A percentile compares a stretch with the other conserved stretches of the same genome.
Conservation (phyloP, 2,888 invertebrate species). For the Alitta virens region DNA sequence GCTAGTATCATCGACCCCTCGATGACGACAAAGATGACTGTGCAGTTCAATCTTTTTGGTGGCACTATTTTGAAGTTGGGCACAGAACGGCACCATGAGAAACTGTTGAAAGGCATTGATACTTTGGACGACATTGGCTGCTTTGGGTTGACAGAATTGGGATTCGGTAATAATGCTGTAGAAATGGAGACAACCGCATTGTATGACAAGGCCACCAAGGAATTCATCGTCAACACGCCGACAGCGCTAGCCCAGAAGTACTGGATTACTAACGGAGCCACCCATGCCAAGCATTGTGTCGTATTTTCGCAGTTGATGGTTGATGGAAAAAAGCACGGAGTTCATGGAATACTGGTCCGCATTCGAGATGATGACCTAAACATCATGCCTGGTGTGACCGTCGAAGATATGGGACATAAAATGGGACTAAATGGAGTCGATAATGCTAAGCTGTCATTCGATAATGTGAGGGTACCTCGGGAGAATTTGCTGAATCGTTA, state of each 20-base stretch:
- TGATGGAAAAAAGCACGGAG: slow-evolving; percentile 17
- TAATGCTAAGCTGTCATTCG: slow-evolving; percentile 30
- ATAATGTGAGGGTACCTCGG: slow-evolving; percentile 29
- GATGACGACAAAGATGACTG: slow-evolving; percentile 32
- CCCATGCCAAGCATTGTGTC: slow-evolving; percentile 32
- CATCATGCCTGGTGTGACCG: slow-evolving; percentile 25
- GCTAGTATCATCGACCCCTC: slow-evolving; percentile 29
- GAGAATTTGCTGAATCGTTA: slow-evolving; percentile 28
- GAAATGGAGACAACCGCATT: slow-evolving; percentile 34
- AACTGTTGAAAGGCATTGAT: slow-evolving; percentile 34
- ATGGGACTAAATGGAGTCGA: slow-evolving; percentile 34
- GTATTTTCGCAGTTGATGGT: slow-evolving; percentile 28
- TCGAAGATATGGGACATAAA: slow-evolving; percentile 33
- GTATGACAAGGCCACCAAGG: slow-evolving; percentile 27
- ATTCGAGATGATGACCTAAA: slow-evolving; percentile 29
- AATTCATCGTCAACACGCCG: slow-evolving; percentile 30
- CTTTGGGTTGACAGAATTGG: slow-evolving; percentile 31
- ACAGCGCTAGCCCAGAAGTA: slow-evolving; percentile 30
- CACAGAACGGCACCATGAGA: slow-evolving; percentile 46
- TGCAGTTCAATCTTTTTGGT: slow-evolving; percentile 47
- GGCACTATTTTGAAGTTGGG: slow-evolving; percentile 52
- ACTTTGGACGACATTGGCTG: slow-evolving; percentile 30
- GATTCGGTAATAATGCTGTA: slow-evolving; percentile 33
- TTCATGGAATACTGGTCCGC: slow-evolving; percentile 28
- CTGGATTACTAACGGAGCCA: slow-evolving; percentile 35